Evolutionary conservation across 1,140 invertebrate species (phyloP).

Genomic region (Aphis craccivora): DNA sequence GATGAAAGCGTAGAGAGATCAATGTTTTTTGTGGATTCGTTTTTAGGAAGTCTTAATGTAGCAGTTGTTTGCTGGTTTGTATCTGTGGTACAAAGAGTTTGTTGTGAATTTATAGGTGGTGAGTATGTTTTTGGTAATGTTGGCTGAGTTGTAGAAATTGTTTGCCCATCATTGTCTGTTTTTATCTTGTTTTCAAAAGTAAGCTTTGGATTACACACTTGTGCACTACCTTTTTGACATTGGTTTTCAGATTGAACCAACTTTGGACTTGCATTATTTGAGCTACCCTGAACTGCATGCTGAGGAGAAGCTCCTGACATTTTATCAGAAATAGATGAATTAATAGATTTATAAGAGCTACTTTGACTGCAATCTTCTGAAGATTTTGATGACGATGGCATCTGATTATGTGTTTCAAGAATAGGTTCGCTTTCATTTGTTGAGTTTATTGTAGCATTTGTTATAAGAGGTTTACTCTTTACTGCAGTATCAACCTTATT

Average conservation of each 20-base stretch:
- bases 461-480: neutral
- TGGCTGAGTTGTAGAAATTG: neutral
- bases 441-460: neutral
- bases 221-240: neutral
- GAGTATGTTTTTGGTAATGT: constrained; percentile 1
- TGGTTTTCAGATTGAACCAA: neutral
- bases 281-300: neutral
- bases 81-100: neutral
- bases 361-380: constrained; percentile 24
- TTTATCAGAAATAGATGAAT: neutral
- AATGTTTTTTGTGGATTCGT: constrained; percentile 7
- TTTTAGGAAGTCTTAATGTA: neutral
- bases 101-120: neutral
- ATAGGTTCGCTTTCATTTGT: neutral
- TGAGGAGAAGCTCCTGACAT: neutral
- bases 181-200: constrained; percentile 3
- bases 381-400: constrained; percentile 43
- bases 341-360: constrained; percentile 1
- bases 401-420: neutral
- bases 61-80: neutral
- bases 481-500: neutral
- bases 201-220: neutral
- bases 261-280: neutral
- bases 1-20: constrained; percentile 37
- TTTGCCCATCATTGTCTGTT: neutral